These are phyloP conservation scores for Macquaria australasica DNA, from an alignment of 2,113 vertebrate genomes.

Conservation along the genomic window DNA sequence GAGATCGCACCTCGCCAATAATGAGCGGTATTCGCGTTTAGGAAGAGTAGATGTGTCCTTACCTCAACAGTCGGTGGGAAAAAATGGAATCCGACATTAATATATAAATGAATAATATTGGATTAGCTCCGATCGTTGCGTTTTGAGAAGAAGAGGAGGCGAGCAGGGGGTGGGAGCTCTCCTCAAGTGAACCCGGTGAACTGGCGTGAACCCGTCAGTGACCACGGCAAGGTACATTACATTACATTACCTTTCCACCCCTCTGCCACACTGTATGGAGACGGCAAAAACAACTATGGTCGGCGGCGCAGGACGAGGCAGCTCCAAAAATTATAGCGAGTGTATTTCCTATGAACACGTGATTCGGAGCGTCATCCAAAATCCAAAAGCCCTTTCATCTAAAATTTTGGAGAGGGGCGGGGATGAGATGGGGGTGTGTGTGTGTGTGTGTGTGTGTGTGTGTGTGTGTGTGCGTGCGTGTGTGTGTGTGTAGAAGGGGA, in stretches of 20 bases:
- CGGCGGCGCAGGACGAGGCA: conserved; percentile 81
- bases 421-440: conserved; percentile 72
- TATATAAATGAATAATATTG: conserved; percentile 84
- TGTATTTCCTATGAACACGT: conserved; percentile 88
- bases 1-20: conserved; percentile 55
- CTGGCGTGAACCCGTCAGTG: conserved; percentile 85
- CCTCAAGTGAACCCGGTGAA: conserved; percentile 86
- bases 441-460: conserved; percentile 31
- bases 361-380: conserved; percentile 87
- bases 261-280: conserved; percentile 76
- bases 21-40: conserved; percentile 33
- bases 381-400: conserved; percentile 87
- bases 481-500: conserved; percentile 15
- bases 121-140: conserved; percentile 83
- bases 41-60: conserved; percentile 78
- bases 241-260: conserved; percentile 73
- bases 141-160: conserved; percentile 81
- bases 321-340: conserved; percentile 85
- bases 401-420: conserved; percentile 82
- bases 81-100: conserved; percentile 84
- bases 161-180: conserved; percentile 84
- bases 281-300: conserved; percentile 81
- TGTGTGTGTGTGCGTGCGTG: conserved; percentile 52
- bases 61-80: conserved; percentile 80
- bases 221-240: conserved; percentile 83